Conservation (phyloP, 2,797 vertebrate species). For the Pogoniulus pusillus region DNA sequence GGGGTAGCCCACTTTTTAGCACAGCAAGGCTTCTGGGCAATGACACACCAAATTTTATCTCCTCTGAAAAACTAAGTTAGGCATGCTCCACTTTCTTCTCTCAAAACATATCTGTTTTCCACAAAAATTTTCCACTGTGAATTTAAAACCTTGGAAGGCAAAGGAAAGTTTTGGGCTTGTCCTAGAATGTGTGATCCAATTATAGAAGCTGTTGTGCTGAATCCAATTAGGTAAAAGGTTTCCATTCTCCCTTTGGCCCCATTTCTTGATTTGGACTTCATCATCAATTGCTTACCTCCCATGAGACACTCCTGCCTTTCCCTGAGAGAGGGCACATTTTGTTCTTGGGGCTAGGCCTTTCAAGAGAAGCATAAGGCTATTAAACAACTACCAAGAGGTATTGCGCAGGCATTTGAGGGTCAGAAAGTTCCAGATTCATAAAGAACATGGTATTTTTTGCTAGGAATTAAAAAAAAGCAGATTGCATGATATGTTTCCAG, state of each 20-base stretch:
- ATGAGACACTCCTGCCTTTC: not conserved
- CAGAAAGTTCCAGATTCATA: not conserved
- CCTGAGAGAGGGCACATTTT: accelerated
- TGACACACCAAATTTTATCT: not conserved
- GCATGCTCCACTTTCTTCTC: not conserved
- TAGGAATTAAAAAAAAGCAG: not conserved
- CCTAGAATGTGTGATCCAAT: not conserved
- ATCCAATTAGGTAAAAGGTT: not conserved
- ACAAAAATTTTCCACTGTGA: conserved; percentile 3
- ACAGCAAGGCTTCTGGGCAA: not conserved
- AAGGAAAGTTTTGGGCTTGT: not conserved
- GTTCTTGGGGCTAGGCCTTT: not conserved
- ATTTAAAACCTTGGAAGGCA: not conserved
- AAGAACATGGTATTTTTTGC: not conserved
- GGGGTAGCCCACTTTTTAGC: not conserved
- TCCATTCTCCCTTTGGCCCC: not conserved
- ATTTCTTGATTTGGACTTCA: not conserved
- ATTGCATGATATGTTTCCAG: accelerated
- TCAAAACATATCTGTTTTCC: not conserved
- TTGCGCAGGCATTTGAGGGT: not conserved
- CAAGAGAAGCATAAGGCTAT: not conserved
- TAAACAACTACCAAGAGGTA: not conserved
- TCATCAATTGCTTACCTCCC: not conserved
- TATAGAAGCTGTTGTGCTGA: not conserved
- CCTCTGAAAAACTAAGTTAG: not conserved